Conservation (phyloP, 2,797 vertebrate species). For the Propithecus deckenii region DNA sequence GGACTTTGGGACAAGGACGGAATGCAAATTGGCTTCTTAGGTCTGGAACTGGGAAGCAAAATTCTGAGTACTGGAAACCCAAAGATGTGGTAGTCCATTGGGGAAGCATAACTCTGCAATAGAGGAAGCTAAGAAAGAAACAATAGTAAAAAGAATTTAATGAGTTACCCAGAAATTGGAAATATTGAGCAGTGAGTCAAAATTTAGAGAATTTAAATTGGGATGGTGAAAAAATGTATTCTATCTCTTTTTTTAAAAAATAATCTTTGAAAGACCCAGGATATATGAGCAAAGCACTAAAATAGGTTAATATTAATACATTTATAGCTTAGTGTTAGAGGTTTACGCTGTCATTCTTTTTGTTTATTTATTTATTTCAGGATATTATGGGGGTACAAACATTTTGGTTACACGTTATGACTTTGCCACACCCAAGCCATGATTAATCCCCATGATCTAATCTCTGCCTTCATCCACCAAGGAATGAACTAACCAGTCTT, state of each 20-base stretch:
- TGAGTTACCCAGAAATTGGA: constrained; percentile 40
- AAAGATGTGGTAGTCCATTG: neutral
- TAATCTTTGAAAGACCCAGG: neutral
- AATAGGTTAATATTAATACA: neutral
- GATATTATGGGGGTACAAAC: no score
- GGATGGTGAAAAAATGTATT: neutral
- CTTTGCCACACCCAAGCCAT: no score
- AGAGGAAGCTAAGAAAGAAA: neutral
- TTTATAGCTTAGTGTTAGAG: neutral
- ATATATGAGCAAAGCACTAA: neutral
- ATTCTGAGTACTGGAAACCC: constrained; percentile 15
- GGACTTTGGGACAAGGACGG: constrained; percentile 9
- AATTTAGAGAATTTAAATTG: constrained; percentile 20
- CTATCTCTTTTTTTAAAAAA: neutral
- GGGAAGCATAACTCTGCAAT: neutral
- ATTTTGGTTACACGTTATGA: no score
- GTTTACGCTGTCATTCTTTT: neutral
- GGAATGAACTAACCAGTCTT: neutral
- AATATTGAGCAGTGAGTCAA: neutral
- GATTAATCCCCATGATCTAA: neutral
- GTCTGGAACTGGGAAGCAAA: neutral
- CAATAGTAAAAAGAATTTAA: neutral
- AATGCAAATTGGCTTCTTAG: constrained; percentile 51
- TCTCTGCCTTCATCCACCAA: neutral
- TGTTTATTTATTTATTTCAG: no score